Percentiles rank a stretch among this genome's conserved stretches.
phyloP scores from a whole-genome alignment of 2,113 vertebrate species.

The Mormoops blainvillei region DNA sequence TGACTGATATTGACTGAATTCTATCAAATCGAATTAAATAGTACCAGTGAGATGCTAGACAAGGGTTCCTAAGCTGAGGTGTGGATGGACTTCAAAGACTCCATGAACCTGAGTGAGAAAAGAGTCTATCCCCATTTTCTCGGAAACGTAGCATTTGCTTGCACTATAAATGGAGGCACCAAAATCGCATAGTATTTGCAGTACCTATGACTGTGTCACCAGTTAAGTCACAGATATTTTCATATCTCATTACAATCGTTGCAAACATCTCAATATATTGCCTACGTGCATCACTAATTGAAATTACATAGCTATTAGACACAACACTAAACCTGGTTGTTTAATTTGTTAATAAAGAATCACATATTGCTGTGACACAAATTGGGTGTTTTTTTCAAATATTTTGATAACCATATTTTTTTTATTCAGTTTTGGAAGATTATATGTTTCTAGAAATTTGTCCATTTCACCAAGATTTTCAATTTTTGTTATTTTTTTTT shows the following conservation, averaged over 20 bases:
- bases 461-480: too few relatives aligned
- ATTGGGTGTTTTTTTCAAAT: background rate
- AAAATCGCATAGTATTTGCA: background rate
- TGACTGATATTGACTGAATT: background rate
- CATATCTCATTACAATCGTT: background rate
- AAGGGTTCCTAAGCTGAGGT: background rate
- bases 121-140: background rate
- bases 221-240: background rate
- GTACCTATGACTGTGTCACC: background rate
- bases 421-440: too few relatives aligned
- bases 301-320: background rate
- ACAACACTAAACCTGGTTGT: background rate
- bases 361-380: background rate
- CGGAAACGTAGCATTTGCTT: background rate
- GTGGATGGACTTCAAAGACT: background rate
- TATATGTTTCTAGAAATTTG: too few relatives aligned
- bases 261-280: background rate
- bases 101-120: background rate
- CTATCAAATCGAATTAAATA: background rate
- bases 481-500: too few relatives aligned
- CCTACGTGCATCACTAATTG: background rate
- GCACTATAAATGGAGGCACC: background rate
- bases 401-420: background rate
- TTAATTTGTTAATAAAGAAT: background rate
- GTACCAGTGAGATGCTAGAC: background rate